Conservation (phyloP, 2,888 invertebrate genomes). For the Xestia xanthographa region DNA sequence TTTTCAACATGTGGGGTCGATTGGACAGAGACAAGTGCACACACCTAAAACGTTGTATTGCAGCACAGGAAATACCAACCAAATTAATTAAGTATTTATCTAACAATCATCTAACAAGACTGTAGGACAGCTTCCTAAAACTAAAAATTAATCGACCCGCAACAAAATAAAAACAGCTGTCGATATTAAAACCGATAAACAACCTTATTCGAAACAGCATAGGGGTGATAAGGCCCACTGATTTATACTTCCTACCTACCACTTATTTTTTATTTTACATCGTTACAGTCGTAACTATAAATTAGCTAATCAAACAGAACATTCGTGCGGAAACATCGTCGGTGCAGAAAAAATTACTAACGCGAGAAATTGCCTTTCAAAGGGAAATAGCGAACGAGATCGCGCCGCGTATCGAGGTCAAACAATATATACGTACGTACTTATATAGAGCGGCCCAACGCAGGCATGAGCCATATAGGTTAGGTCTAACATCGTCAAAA, state of each 20-base stretch:
- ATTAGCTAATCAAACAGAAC: conserved; percentile 75
- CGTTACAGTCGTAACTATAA: conserved; percentile 66
- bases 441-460: conserved; percentile 65
- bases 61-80: background rate
- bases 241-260: conserved; percentile 37
- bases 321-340: conserved; percentile 74
- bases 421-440: conserved; percentile 69
- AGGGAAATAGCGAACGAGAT: conserved; percentile 76
- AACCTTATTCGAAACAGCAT: conserved; percentile 62
- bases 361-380: conserved; percentile 80
- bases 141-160: conserved; percentile 25
- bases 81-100: background rate
- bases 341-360: conserved; percentile 76
- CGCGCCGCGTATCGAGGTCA: conserved; percentile 83
- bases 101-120: conserved; percentile 6
- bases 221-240: conserved; percentile 66
- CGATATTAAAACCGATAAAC: conserved; percentile 49
- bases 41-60: conserved; percentile 2
- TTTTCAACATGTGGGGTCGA: conserved; percentile 58
- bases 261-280: conserved; percentile 61
- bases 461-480: conserved; percentile 81
- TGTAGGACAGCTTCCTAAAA: conserved; percentile 8
- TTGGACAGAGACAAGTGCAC: conserved; percentile 27
- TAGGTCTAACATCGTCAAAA: conserved; percentile 78
- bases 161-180: conserved; percentile 53